These are phyloP conservation scores for Rhagoletis pomonella DNA, from an alignment of 1,140 invertebrate genomes.

Conservation along the genomic window DNA sequence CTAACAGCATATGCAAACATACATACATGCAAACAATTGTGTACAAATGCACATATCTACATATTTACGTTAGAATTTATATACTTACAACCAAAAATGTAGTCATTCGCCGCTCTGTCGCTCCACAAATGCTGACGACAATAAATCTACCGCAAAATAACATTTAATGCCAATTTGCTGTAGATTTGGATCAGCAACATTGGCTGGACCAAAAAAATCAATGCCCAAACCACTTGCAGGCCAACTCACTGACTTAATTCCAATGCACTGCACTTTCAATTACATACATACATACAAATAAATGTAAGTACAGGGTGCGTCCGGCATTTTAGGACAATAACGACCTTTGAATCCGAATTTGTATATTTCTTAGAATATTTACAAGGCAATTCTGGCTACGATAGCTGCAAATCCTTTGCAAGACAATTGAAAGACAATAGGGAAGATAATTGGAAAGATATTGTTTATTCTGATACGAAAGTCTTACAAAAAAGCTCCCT, in stretches of 20 bases:
- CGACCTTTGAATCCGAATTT: too few relatives aligned
- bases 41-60: too few relatives aligned
- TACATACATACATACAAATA: neutral
- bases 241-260: neutral
- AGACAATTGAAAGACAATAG: too few relatives aligned
- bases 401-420: too few relatives aligned
- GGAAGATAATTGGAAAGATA: too few relatives aligned
- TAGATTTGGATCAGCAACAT: constrained; percentile 72
- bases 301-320: neutral
- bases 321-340: too few relatives aligned
- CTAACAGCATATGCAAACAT: neutral
- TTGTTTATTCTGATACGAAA: too few relatives aligned
- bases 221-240: neutral
- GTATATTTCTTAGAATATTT: too few relatives aligned
- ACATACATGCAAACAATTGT: neutral
- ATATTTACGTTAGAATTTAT: constrained; percentile 10
- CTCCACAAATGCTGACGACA: constrained; percentile 4
- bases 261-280: neutral
- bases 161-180: constrained; percentile 73
- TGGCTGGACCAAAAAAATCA: constrained; percentile 56
- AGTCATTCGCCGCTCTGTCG: neutral
- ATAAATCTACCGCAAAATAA: constrained; percentile 62
- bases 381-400: too few relatives aligned
- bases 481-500: too few relatives aligned
- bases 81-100: neutral